These are phyloP conservation scores for Lophotis ruficrista DNA, from an alignment of 2,113 vertebrate genomes.

Conservation along the genomic window DNA sequence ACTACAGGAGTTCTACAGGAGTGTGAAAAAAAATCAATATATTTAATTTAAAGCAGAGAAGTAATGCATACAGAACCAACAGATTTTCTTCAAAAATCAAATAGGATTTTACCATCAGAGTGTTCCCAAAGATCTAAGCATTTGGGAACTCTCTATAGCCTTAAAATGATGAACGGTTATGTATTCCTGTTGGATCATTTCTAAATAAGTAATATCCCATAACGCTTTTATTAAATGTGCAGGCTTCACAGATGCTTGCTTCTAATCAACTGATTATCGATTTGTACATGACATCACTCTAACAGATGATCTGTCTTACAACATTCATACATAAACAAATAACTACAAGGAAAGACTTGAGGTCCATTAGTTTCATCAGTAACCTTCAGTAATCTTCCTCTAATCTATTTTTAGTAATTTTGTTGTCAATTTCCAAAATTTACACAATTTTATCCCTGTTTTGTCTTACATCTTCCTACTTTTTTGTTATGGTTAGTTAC, in stretches of 20 bases:
- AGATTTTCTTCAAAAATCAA: conserved; percentile 34
- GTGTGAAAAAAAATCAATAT: conserved; percentile 28
- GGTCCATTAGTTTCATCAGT: background rate
- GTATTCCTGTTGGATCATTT: conserved; percentile 6
- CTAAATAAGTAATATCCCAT: conserved; percentile 24
- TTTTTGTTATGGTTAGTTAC: background rate
- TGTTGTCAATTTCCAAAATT: background rate
- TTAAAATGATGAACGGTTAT: background rate
- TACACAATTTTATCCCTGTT: background rate
- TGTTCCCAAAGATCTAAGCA: background rate
- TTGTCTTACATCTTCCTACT: background rate
- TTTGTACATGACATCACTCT: background rate
- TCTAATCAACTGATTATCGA: conserved; percentile 22
- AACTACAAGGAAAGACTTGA: background rate
- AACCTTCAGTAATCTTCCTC: background rate
- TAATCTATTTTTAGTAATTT: background rate
- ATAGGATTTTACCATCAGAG: conserved; percentile 2
- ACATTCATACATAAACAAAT: background rate
- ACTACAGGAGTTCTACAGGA: background rate
- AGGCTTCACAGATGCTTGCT: conserved; percentile 15
- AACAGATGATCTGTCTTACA: conserved; percentile 22
- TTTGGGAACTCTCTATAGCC: background rate
- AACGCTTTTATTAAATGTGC: conserved; percentile 38
- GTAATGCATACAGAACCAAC: background rate
- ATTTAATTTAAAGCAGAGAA: conserved; percentile 38